Evolutionary conservation across 2,113 vertebrate species (phyloP), one percentile per base, ranked within the genome.

Genomic region (Gasterosteus nipponicus): DNA sequence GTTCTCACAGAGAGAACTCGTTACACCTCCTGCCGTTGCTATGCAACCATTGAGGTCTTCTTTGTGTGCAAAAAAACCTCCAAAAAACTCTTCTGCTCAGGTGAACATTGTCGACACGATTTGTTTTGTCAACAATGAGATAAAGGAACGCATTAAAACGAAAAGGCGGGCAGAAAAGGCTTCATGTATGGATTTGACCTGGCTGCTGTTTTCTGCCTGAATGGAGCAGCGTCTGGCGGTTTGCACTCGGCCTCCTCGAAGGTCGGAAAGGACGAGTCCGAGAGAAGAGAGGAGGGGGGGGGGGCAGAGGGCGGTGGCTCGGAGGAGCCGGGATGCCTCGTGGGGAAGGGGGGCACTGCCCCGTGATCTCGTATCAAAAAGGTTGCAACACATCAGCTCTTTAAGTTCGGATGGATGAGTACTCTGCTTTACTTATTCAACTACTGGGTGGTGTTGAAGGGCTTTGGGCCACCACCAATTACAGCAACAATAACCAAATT

Each of bases 1-100:
- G 2, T 53, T 66, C 71, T 5, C 68, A 41, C 38, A 0, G 9
- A 67, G 26, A 22, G 54, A 6, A 1, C 51, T 41, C 10, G 1
- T 41, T 18, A 54, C 11, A 3, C 54, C 70, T 64, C 57, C 71
- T 64, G 60, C 31, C 31, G 77, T 76, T 81, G 77, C 73, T 70
- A 63, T 73, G 82, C 73, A 74, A 74, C 51, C 29, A 72, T 10
- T 35, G n/a, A 41, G 49, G 22, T n/a, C 51, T 16, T 3, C 19
- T 18, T 39, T 46, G 49, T 51, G 59, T 39, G 47, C 47, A 46
- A 14, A 19, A 29, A 18, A 1, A 2, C 12, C 49, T 70, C 56
- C 2, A 53, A 69, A 80, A 11, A 6, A 53, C 7, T 39, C 38
- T 77, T 73, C 9, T 0, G 8, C 16, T 66, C 41, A 12, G 42